Base-by-base conservation (phyloP, 2,797 vertebrate species). In the Protosalanx chinensis region DNA sequence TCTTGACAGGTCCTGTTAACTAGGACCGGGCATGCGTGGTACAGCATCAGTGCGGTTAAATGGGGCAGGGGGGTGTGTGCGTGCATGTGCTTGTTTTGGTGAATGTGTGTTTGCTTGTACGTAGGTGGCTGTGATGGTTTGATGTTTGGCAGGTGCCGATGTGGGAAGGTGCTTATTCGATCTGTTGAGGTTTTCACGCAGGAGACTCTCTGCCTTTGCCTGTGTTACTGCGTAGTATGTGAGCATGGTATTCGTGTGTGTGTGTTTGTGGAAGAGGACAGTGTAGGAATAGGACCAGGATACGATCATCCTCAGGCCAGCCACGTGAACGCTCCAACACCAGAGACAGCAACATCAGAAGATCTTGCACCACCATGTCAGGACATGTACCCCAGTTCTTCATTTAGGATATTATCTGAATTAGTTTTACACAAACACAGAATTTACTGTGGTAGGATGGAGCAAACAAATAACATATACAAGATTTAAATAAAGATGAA, bases 221-320 rank as follows among this genome's bases (percentile, higher is more conserved):
- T 41, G 56, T 61, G 61, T 70, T 51, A 53, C 73, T 72, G 64
- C 33, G 15, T 46, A 23, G 5, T 70, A 12, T 41, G 13, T 68
- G 53, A 59, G 56, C 3, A 13, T 4, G 37, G 32, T 29, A 23
- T 51, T 6, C 32, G 41, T 53, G 20, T 61, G 68, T 60, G 12
- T 49, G 16, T 27, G 68, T 60, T 35, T 60, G 5, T 49, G 7
- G 20, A 15, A 5, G 7, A 68, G 72, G 70, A 75, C 82, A 86
- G 82, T 82, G 66, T 81, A 82, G 85, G 80, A 74, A 79, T 18
- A 65, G 27, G 3, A 46, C 41, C 12, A 8, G 65, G 71, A 76
- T 73, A 77, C 76, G 57, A 16, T 64, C 61, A 37, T 13, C 49
- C 60, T 61, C 51, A 12, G 73, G 70, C 64, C 68, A 18, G n/a